Evolutionary conservation across 2,888 invertebrate species (phyloP), one percentile per base, ranked within the genome.

Genomic region (Synanthedon andrenaeformis): DNA sequence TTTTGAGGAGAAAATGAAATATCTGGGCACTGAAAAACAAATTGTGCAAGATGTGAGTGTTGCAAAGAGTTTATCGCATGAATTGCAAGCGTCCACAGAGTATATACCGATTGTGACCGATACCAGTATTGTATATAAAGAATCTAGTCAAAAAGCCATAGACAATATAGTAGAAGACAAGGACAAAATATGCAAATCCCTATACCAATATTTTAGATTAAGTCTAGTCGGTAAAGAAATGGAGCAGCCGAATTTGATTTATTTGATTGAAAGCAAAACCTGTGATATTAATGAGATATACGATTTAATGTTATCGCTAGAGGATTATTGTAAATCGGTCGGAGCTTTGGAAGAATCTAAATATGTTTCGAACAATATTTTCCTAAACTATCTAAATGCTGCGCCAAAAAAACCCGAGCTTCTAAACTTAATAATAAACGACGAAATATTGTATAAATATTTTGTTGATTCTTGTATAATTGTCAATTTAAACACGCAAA

Each of bases 401-500:
- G 71, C 77, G 4, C 56, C 66, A 2, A 69, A 73, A 41, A 77
- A 70, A 59, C 62, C 63, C 12, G 68, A 70, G 42, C 67, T 76
- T 51, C 64, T 88, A 49, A 73, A 81, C 53, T 55, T 55, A 17
- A 76, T 88, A 42, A 76, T 88, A 54, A 69, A 73, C 19, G 76
- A 89, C 54, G 83, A 85, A 59, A 65, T 65, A 6, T 62, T 88
- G 49, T 88, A 89, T 56, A 79, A 84, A 63, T 90, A 88, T 71
- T 86, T 90, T 60, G 84, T 86, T 3, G 85, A 89, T 55, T 89
- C 90, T 0, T 91, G 92, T 69, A 76, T 90, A 63, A 88, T 88
- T 54, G 79, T 89, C 1, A 90, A 90, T 74, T 65, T 76, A 53
- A 80, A 84, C 51, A 79, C 73, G 35, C 79, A 79, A 64, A 83